A percentile compares a stretch with the other conserved stretches of the same genome.
Evolutionary conservation across 1,140 invertebrate species (phyloP).

Genomic region (Drosophila leontia): DNA sequence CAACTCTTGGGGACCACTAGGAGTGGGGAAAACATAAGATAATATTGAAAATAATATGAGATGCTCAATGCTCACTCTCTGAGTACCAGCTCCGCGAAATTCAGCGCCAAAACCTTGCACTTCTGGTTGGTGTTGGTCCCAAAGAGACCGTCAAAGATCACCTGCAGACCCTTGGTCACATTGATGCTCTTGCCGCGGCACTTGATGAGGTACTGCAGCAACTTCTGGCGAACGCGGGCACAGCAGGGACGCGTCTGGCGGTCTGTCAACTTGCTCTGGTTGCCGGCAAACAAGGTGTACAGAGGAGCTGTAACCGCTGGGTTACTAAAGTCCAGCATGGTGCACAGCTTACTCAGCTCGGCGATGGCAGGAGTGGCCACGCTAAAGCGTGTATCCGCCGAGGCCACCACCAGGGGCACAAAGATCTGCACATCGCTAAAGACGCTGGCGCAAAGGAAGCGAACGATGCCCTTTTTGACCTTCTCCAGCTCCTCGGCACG

Average conservation of each 20-base stretch:
- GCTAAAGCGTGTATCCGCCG: constrained; percentile 92
- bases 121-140: constrained; percentile 93
- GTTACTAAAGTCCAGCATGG: constrained; percentile 91
- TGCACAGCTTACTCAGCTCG: constrained; percentile 85
- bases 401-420: constrained; percentile 92
- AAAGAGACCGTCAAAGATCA: constrained; percentile 95
- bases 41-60: background rate
- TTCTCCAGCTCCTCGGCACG: constrained; percentile 94
- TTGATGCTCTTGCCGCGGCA: constrained; percentile 91
- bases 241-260: constrained; percentile 90
- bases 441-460: constrained; percentile 91
- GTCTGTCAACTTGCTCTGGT: constrained; percentile 85
- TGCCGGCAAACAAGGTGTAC: constrained; percentile 92
- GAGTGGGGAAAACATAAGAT: background rate
- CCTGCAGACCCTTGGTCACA: constrained; percentile 93
- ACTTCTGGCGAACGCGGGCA: constrained; percentile 92
- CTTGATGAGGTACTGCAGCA: constrained; percentile 93
- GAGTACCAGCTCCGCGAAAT: constrained; percentile 93
- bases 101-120: constrained; percentile 91
- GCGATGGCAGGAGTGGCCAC: constrained; percentile 83
- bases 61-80: constrained; percentile 87
- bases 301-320: constrained; percentile 89
- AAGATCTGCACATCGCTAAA: constrained; percentile 91
- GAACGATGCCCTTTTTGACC: constrained; percentile 92
- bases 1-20: constrained; percentile 87